phyloP scores from a whole-genome alignment of 2,888 invertebrate species.

The Chromoteleia sp. region DNA sequence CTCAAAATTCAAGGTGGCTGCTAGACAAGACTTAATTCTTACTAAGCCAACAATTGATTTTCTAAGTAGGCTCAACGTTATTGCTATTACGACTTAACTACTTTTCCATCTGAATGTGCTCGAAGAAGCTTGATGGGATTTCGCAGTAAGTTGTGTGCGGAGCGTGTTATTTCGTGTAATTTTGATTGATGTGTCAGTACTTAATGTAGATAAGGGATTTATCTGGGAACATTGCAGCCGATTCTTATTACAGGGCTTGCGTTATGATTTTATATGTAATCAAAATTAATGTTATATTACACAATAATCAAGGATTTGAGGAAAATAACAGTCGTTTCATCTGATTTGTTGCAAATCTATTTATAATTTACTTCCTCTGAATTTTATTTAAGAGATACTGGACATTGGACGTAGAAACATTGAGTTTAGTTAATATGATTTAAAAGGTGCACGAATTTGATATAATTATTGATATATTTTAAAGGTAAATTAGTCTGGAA shows the following conservation, averaged over 20 bases:
- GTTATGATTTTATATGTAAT: too few species aligned
- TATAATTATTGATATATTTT: too few species aligned
- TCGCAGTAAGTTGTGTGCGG: slow-evolving; percentile 16
- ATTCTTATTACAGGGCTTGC: background rate
- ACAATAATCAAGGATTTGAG: too few species aligned
- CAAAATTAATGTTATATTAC: too few species aligned
- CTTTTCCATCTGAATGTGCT: slow-evolving; percentile 59
- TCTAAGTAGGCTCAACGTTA: slow-evolving; percentile 62
- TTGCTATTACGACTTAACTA: slow-evolving; percentile 56
- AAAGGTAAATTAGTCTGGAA: too few species aligned
- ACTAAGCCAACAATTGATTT: slow-evolving; percentile 62
- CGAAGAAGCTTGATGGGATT: slow-evolving; percentile 46
- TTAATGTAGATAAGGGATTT: background rate
- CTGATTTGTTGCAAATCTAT: too few species aligned
- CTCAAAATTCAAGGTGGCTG: slow-evolving; percentile 64
- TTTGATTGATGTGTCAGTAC: slow-evolving; percentile 2
- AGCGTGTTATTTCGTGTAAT: slow-evolving; percentile 8
- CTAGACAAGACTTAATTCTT: slow-evolving; percentile 63
- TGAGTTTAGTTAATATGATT: too few species aligned
- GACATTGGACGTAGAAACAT: too few species aligned
- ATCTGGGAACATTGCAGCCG: background rate
- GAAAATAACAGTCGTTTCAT: too few species aligned
- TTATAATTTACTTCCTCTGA: too few species aligned
- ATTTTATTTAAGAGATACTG: too few species aligned
- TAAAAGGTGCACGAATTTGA: too few species aligned